These are phyloP conservation scores for Pegoplata infirma DNA, from an alignment of 2,888 invertebrate species.

Conservation along the genomic window DNA sequence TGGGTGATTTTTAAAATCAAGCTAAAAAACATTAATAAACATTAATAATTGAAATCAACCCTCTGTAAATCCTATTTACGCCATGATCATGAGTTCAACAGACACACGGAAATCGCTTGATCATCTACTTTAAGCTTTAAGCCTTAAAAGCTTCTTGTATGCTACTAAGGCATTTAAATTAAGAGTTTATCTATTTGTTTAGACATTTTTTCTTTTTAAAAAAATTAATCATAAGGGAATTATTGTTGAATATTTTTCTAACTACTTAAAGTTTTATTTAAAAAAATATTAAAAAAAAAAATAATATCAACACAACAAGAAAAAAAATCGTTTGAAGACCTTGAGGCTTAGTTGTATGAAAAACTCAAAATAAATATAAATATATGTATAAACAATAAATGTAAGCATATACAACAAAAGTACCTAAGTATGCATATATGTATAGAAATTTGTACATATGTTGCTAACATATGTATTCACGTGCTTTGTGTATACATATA, in stretches of 20 bases:
- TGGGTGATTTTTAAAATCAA: too few species aligned
- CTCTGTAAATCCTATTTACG: too few species aligned
- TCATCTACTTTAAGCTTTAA: too few species aligned
- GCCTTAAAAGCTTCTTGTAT: too few species aligned
- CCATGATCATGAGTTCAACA: too few species aligned
- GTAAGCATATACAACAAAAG: not conserved
- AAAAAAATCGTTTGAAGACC: not conserved
- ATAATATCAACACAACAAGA: too few species aligned
- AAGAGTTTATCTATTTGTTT: too few species aligned
- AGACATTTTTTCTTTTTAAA: not conserved
- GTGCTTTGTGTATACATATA: conserved; percentile 41
- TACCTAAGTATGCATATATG: not conserved
- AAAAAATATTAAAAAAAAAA: too few species aligned
- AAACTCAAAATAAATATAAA: not conserved
- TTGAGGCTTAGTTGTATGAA: not conserved
- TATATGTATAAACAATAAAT: not conserved
- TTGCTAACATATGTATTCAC: conserved; percentile 13
- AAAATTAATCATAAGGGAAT: not conserved
- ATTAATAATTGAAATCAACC: too few species aligned
- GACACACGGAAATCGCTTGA: too few species aligned
- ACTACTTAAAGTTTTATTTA: not conserved
- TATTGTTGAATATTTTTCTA: not conserved
- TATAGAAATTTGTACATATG: not conserved
- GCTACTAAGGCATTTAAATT: too few species aligned
- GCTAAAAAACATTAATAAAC: too few species aligned